Evolutionary conservation across 1,140 invertebrate genomes (phyloP).

Genomic region (Eufriesea mexicana): DNA sequence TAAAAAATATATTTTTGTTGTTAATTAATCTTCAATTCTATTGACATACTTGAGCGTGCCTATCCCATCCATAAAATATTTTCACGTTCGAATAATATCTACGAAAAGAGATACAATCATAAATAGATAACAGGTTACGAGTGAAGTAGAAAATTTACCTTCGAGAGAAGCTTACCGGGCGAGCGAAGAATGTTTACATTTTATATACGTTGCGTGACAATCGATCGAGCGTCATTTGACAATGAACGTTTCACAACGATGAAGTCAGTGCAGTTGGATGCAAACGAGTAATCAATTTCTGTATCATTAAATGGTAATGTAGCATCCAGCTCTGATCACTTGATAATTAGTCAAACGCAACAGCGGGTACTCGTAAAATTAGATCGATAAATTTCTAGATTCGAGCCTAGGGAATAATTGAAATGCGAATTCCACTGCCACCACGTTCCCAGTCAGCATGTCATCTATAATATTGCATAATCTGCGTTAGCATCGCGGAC

Average conservation of each 20-base stretch:
- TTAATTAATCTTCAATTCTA: background rate
- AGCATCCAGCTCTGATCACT: too few species aligned
- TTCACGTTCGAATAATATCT: background rate
- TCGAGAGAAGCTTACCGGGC: background rate
- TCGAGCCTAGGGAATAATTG: background rate
- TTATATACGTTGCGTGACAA: background rate
- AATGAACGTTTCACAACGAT: conserved; percentile 1
- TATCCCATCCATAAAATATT: background rate
- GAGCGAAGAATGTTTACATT: conserved; percentile 25
- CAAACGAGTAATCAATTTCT: background rate
- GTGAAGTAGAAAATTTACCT: conserved; percentile 12
- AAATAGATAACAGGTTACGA: background rate
- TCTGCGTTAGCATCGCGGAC: conserved; percentile 20
- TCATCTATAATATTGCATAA: conserved; percentile 12
- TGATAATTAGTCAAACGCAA: background rate
- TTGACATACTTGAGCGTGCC: background rate
- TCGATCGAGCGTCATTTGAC: conserved; percentile 24
- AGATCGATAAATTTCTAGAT: background rate
- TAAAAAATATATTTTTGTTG: too few species aligned
- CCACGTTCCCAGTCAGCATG: background rate
- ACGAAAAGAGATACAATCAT: background rate
- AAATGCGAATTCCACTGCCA: background rate
- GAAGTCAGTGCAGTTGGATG: background rate
- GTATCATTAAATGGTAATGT: too few species aligned
- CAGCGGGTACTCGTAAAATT: background rate